Percentiles rank a stretch among this genome's conserved stretches.
phyloP scores from a whole-genome alignment of 2,797 vertebrate genomes.

The Malacoraja senta region DNA sequence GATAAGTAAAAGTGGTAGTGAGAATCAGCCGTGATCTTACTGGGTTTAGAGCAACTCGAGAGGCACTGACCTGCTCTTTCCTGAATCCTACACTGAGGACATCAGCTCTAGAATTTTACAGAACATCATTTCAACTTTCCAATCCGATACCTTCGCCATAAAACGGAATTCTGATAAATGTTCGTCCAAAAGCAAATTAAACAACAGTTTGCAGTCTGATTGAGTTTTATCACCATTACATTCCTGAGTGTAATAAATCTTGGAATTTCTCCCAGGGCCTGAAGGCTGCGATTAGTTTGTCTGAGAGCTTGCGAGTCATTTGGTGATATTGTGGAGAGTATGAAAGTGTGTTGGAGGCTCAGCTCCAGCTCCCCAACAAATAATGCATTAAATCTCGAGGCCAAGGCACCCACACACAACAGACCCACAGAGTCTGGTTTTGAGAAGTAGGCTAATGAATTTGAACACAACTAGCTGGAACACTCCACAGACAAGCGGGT shows the following conservation, averaged over 20 bases:
- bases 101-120: not conserved
- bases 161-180: not conserved
- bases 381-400: constrained; percentile 29
- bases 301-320: not conserved
- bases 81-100: not conserved
- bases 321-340: not conserved
- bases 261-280: constrained; percentile 1
- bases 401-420: not conserved
- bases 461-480: not conserved
- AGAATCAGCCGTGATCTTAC: too few species aligned
- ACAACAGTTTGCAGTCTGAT: constrained; percentile 26
- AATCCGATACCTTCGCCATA: not conserved
- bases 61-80: too few species aligned
- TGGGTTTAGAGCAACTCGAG: too few species aligned
- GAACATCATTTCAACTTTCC: not conserved
- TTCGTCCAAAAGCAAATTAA: not conserved
- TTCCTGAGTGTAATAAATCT: constrained; percentile 8
- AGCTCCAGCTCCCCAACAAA: constrained; percentile 8
- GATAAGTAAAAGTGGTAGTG: too few species aligned
- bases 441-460: not conserved
- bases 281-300: not conserved
- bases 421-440: constrained; percentile 14
- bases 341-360: not conserved
- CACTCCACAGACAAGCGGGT: not conserved
- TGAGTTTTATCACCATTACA: constrained; percentile 18